Base-by-base conservation (phyloP, 2,888 invertebrate species). In the Amblyjoppa proteus region DNA sequence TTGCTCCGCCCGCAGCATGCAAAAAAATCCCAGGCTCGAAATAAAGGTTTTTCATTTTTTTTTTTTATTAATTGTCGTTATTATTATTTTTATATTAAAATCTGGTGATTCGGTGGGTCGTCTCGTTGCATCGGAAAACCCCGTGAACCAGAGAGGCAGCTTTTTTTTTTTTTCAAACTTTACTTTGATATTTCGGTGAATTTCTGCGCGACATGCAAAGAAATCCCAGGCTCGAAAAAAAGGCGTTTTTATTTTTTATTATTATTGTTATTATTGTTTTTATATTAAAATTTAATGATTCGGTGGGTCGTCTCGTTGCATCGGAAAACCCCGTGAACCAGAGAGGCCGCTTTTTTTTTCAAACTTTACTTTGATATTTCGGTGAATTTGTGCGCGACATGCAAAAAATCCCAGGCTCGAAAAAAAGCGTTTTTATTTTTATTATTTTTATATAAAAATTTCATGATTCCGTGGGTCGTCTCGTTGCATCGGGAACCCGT, bases 371-470 rank as follows among this genome's bases (percentile, higher is more conserved):
- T 41, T 34, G 77, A 69, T 38, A 38, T 20, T 51, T 51, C 41
- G 16, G 6, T 41, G 25, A 66, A n/a, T 34, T 69, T n/a, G 13
- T 38, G 28, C 51, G 25, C 28, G 6, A 2, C 76, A 68, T 77
- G 76, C 68, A 68, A 38, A 20, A 38, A 66, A 49, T 53, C 76
- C 68, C 53, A 68, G 28, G 13, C 13, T 53, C 16, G 76, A 68
- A 66, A 34, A 71, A 58, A 56, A 28, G 3, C 28, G 41, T 69
- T 51, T 38, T 51, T 31, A n/a, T 34, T 70, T n/a, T 66, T 56
- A 6, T 64, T 73, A 28, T n/a, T 77, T 64, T 25, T 64, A 41
- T 16, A 6, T 20, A 45, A 11, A 16, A 11, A 9, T n/a, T 3
- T 58, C 20, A 49, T 61, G 49, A 58, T 58, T 56, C 20, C 61